These are phyloP conservation scores for Cephus sareptanus DNA, from an alignment of 2,888 invertebrate species.

Conservation along the genomic window DNA sequence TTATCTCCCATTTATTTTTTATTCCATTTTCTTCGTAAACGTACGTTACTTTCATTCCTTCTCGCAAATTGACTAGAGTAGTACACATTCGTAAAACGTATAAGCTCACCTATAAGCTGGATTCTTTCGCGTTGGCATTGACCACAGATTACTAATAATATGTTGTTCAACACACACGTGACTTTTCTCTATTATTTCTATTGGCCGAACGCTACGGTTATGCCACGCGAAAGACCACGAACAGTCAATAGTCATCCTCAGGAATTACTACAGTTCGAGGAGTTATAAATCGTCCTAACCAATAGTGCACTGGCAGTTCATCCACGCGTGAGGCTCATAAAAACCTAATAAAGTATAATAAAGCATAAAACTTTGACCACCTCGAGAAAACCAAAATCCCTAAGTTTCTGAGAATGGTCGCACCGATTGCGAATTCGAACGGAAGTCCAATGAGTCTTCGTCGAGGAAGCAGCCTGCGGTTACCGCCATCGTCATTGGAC, in stretches of 20 bases:
- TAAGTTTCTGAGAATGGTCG: not conserved
- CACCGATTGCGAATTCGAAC: constrained; percentile 5
- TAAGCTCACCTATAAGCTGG: not conserved
- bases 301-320: not conserved
- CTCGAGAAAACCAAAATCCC: not conserved
- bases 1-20: not conserved
- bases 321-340: not conserved
- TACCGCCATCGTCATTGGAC: constrained; percentile 21
- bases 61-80: not conserved
- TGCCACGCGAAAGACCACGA: constrained; percentile 19
- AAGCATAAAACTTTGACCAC: not conserved
- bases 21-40: not conserved
- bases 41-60: not conserved
- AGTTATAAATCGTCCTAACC: not conserved
- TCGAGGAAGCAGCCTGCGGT: constrained; percentile 32
- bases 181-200: constrained; percentile 37
- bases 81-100: not conserved
- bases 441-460: constrained; percentile 23
- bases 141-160: constrained; percentile 18
- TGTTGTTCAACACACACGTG: constrained; percentile 40
- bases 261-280: constrained; percentile 15
- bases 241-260: constrained; percentile 39
- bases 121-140: constrained; percentile 13
- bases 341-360: not conserved
- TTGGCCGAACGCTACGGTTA: constrained; percentile 38